Base-by-base conservation (phyloP, 30 jellyfish, hydroid and myxozoan species). In the Haliclystus octoradiatus region DNA sequence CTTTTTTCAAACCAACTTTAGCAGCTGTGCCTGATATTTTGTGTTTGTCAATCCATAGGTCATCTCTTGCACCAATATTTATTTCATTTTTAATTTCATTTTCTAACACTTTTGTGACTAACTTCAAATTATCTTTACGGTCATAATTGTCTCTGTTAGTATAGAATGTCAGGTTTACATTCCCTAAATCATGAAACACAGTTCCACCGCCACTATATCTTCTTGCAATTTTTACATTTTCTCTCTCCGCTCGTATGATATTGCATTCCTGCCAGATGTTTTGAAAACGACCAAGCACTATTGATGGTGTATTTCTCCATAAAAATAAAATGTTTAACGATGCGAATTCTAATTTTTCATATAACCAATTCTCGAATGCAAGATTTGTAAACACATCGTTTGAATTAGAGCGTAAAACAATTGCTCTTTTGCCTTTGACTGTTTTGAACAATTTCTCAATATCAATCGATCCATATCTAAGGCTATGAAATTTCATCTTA, bases 1-100 rank as follows among this genome's bases (percentile, higher is more conserved):
- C 96, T 26, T 61, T 71, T 19, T 78, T 74, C 34, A 82, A 66
- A 2, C 94, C 95, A 22, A 92, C 72, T 71, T 79, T 92, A 31
- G 99, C 99, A 25, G 99, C 95, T 4, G 94, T 82, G 2, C 99
- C 99, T 3, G 99, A 92, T 1, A 92, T 85, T 63, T 92, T 92
- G 31, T 25, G 72, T 33, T 32, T 35, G 30, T 69, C 81, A 29
- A 78, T 52, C 1, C 81, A 31, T 53, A 89, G 23, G 69, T 92
- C 99, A 70, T 92, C 94, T 51, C 94, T 70, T 19, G 28, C 72
- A 69, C 76, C 76, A 4, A 75, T 51, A 0, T 79, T 13, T 27
- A 79, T 76, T 60, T 74, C 63, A 4, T 68, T 33, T 19, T 61
- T 33, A 49, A 47, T 52, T 26, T 23, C 49, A 4, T 72, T 49